Evolutionary conservation across 2,797 vertebrate genomes (phyloP).

Genomic region (Holocentrus rufus): DNA sequence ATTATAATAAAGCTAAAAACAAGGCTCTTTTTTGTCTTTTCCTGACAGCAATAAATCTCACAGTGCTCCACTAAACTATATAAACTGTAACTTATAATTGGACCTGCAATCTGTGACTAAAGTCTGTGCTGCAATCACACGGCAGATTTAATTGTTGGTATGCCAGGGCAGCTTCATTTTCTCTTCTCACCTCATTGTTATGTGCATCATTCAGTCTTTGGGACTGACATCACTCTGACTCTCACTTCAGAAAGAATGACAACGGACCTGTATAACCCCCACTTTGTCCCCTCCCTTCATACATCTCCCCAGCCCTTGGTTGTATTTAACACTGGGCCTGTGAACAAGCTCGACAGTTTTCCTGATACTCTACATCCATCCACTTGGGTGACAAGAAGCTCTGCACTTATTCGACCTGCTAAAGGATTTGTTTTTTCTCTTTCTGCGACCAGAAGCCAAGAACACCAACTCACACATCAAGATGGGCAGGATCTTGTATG

Average conservation of each 20-base stretch:
- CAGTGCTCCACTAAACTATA: not conserved
- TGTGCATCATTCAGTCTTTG: not conserved
- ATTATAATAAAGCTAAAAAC: too few species aligned
- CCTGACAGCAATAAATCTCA: too few species aligned
- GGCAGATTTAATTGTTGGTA: not conserved
- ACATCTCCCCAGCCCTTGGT: not conserved
- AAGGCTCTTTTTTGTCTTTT: too few species aligned
- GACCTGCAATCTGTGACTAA: too few species aligned
- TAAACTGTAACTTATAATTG: not conserved
- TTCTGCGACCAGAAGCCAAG: conserved; percentile 8
- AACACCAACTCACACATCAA: conserved; percentile 29
- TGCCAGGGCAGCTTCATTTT: not conserved
- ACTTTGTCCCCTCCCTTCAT: conserved; percentile 25
- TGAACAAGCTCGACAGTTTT: conserved; percentile 19
- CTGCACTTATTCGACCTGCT: not conserved
- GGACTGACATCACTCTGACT: conserved; percentile 7
- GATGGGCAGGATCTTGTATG: conserved; percentile 73
- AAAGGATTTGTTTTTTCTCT: conserved; percentile 17
- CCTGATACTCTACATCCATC: not conserved
- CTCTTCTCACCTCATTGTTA: not conserved
- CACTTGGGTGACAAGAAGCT: not conserved
- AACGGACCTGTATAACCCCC: not conserved
- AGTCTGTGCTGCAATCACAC: too few species aligned
- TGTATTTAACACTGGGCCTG: conserved; percentile 52
- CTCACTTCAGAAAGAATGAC: not conserved